These are phyloP conservation scores for Camelus dromedarius DNA, from an alignment of 2,113 vertebrate species.

Conservation along the genomic window DNA sequence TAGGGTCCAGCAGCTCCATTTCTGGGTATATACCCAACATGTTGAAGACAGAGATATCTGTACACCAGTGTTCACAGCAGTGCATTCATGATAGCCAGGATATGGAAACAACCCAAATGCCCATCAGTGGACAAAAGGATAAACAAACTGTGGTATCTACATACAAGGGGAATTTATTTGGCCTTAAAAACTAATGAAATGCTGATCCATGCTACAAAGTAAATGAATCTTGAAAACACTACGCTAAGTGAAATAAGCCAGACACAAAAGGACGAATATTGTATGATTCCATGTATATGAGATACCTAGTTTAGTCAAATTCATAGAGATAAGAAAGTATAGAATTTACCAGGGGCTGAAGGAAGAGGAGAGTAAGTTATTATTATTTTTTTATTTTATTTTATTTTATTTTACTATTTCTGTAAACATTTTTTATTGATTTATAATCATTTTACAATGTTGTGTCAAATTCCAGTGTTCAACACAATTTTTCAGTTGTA, in stretches of 20 bases:
- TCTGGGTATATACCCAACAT: background rate
- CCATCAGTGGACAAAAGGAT: background rate
- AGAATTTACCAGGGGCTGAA: background rate
- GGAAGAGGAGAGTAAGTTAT: background rate
- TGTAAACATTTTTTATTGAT: too few relatives aligned
- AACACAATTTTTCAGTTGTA: too few relatives aligned
- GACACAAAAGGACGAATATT: background rate
- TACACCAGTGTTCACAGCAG: background rate
- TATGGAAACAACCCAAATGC: background rate
- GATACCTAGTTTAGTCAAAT: background rate
- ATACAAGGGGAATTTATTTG: background rate
- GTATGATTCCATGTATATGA: background rate
- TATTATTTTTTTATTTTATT: background rate
- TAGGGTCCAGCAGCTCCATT: background rate
- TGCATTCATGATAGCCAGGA: background rate
- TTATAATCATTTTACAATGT: too few relatives aligned
- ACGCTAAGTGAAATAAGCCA: background rate
- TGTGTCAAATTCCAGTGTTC: too few relatives aligned
- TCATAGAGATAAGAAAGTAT: background rate
- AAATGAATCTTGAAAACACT: background rate
- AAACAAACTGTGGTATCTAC: accelerated
- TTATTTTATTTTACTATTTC: too few relatives aligned
- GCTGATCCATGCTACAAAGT: background rate
- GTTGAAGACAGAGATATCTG: background rate
- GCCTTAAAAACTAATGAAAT: background rate